Percentiles rank a stretch among this genome's conserved stretches.
Conservation (phyloP, 1,140 invertebrate species). For the Sitobion miscanthi region DNA sequence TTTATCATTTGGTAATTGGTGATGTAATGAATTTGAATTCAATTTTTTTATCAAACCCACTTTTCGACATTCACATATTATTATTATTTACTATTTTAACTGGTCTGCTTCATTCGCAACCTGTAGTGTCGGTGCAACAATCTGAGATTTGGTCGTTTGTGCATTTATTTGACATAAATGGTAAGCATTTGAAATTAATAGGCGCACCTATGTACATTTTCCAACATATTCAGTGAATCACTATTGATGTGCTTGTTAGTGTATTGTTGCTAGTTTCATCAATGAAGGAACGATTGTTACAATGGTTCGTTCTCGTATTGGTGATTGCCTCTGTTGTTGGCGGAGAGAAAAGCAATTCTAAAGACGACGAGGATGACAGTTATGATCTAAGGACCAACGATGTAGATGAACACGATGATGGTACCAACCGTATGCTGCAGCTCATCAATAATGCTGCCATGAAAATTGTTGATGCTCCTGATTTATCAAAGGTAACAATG, state of each 20-base stretch:
- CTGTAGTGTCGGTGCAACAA: neutral
- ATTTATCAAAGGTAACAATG: slow-evolving; percentile 60
- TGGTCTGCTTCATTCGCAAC: neutral
- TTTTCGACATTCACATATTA: neutral
- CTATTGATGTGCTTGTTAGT: neutral
- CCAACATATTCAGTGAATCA: neutral
- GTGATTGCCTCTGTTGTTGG: neutral
- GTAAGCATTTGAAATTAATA: neutral
- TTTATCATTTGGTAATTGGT: neutral
- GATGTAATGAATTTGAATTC: slow-evolving; percentile 52
- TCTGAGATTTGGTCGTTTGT: neutral
- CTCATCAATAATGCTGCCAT: slow-evolving; percentile 59
- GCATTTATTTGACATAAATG: neutral
- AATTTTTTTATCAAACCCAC: neutral
- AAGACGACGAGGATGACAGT: slow-evolving; percentile 41
- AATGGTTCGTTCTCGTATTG: slow-evolving; percentile 15
- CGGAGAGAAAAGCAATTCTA: neutral
- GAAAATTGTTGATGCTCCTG: slow-evolving; percentile 62
- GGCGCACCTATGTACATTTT: neutral
- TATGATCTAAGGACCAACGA: slow-evolving; percentile 32
- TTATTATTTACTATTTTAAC: neutral
- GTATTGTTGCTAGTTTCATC: neutral
- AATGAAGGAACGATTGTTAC: slow-evolving; percentile 46
- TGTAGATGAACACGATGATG: slow-evolving; percentile 38
- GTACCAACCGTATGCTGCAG: slow-evolving; percentile 30